phyloP scores from a whole-genome alignment of 2,888 invertebrate species.

The Papilio elwesi region DNA sequence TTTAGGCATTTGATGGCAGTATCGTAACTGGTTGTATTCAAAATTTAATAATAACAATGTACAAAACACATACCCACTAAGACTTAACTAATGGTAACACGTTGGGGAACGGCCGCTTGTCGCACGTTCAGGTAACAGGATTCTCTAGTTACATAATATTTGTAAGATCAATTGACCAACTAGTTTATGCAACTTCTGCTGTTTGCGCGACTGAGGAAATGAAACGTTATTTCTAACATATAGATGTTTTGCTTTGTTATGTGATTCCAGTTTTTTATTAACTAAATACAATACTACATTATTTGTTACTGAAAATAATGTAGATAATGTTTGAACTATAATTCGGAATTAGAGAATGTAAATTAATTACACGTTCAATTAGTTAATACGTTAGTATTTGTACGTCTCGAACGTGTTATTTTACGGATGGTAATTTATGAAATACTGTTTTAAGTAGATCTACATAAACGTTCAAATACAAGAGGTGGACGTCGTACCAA shows the following conservation, averaged over 20 bases:
- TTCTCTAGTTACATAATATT: constrained; percentile 52
- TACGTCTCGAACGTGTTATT: constrained; percentile 5
- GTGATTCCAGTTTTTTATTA: constrained; percentile 21
- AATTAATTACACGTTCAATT: constrained; percentile 13
- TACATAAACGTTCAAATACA: no score
- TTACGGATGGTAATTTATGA: not conserved
- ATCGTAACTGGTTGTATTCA: constrained; percentile 80
- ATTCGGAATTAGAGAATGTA: constrained; percentile 30
- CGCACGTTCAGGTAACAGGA: constrained; percentile 81
- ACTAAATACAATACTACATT: constrained; percentile 28
- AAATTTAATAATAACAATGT: constrained; percentile 73
- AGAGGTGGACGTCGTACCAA: not conserved
- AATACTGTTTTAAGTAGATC: no score
- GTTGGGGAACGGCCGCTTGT: constrained; percentile 79
- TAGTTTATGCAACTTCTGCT: constrained; percentile 50
- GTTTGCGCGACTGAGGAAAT: constrained; percentile 33
- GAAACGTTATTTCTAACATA: constrained; percentile 25
- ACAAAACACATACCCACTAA: constrained; percentile 75
- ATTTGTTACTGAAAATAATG: constrained; percentile 7
- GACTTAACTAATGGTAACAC: constrained; percentile 83
- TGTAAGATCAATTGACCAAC: constrained; percentile 34
- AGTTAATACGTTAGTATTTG: not conserved
- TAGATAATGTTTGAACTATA: constrained; percentile 26
- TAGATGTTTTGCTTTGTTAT: constrained; percentile 16
- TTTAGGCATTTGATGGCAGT: constrained; percentile 84